A percentile compares a stretch with the other conserved stretches of the same genome.
phyloP scores from a whole-genome alignment of 2,888 invertebrate genomes.

The Ochlodes sylvanus region DNA sequence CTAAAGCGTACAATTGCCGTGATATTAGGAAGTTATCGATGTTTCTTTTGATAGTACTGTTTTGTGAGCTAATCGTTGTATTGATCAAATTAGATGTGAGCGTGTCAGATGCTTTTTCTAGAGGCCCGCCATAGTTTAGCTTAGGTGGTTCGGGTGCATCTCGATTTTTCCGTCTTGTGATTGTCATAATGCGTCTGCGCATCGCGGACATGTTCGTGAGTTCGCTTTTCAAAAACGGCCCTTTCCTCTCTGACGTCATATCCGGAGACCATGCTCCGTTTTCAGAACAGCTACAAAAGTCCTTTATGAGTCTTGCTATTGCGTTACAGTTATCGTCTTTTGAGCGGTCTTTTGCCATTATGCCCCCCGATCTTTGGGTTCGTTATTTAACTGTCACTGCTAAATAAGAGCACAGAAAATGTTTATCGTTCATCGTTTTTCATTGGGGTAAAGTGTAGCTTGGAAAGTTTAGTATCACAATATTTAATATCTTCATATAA shows the following conservation, averaged over 20 bases:
- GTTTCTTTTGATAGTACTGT: constrained; percentile 70
- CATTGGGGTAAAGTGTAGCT: constrained; percentile 25
- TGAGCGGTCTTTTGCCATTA: constrained; percentile 71
- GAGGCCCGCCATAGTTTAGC: constrained; percentile 52
- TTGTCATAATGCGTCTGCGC: constrained; percentile 72
- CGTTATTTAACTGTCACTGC: constrained; percentile 75
- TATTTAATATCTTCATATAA: constrained; percentile 48
- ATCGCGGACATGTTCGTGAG: constrained; percentile 79
- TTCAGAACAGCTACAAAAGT: constrained; percentile 80
- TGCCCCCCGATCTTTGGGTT: constrained; percentile 45
- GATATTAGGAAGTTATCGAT: constrained; percentile 75
- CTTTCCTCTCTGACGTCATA: constrained; percentile 73
- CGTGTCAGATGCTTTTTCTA: constrained; percentile 58
- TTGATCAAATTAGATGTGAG: constrained; percentile 72
- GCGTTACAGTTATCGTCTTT: constrained; percentile 75
- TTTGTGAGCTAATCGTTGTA: constrained; percentile 72
- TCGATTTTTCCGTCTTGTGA: constrained; percentile 71
- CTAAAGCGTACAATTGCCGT: constrained; percentile 70
- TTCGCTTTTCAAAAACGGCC: constrained; percentile 76
- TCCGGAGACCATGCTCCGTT: constrained; percentile 82
- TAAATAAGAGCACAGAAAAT: constrained; percentile 70
- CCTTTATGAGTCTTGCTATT: constrained; percentile 76
- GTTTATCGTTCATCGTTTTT: constrained; percentile 21
- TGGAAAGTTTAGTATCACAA: neutral
- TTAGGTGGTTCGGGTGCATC: constrained; percentile 67